Evolutionary conservation across 2,888 invertebrate genomes (phyloP).

Genomic region (Caenorhabditis becei): DNA sequence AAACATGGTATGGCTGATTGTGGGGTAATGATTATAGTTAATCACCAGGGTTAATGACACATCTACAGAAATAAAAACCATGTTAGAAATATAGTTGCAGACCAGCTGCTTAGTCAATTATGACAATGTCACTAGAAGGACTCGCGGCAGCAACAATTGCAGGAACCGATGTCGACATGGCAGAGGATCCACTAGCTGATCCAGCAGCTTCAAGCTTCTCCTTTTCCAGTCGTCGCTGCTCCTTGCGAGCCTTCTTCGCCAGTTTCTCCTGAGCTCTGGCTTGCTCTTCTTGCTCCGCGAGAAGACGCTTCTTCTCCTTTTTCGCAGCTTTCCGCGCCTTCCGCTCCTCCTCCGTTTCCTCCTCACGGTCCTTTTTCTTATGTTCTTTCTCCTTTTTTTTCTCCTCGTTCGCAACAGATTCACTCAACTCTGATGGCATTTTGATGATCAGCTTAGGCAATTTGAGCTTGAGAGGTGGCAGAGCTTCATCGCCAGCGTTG

Average conservation of each 20-base stretch:
- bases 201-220: not conserved
- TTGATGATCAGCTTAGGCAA: too few relatives aligned
- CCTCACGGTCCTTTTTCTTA: constrained; percentile 33
- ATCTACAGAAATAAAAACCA: not conserved
- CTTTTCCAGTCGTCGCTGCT: constrained; percentile 21
- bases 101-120: constrained; percentile 4
- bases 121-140: not conserved
- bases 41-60: constrained; percentile 5
- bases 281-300: constrained; percentile 18
- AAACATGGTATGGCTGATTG: not conserved
- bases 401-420: too few relatives aligned
- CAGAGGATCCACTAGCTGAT: not conserved
- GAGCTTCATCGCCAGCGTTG: not conserved
- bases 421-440: not conserved
- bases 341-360: constrained; percentile 45
- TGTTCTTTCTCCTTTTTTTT: constrained; percentile 21
- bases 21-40: not conserved
- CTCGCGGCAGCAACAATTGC: not conserved
- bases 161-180: not conserved
- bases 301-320: constrained; percentile 12
- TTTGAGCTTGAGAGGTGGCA: not conserved
- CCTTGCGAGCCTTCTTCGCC: constrained; percentile 37
- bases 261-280: constrained; percentile 20
- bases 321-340: constrained; percentile 28
- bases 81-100: not conserved